Conservation (phyloP, 2,113 vertebrate genomes). For the Ageneiosus marmoratus region DNA sequence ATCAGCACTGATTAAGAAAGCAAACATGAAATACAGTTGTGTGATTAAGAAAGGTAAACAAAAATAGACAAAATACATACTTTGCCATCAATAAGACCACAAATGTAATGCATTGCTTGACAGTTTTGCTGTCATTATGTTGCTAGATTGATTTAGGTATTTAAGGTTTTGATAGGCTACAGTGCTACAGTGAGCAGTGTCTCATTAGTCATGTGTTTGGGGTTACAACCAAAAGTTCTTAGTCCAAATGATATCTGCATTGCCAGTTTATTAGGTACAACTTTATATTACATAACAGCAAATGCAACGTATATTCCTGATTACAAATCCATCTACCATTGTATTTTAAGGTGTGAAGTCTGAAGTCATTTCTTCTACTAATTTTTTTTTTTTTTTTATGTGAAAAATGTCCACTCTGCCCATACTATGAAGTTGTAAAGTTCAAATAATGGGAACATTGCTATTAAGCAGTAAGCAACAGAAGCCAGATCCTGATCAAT, state of each 20-base stretch:
- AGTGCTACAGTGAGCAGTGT: no score
- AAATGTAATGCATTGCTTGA: not conserved
- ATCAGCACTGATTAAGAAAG: not conserved
- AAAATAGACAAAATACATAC: not conserved
- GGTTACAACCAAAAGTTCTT: not conserved
- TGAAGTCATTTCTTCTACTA: not conserved
- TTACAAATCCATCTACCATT: no score
- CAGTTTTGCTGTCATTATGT: not conserved
- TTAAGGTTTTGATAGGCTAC: not conserved
- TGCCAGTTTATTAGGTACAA: not conserved
- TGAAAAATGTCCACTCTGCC: not conserved
- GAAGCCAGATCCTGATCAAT: constrained; percentile 61
- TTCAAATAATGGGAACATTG: constrained; percentile 11
- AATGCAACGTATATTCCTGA: not conserved
- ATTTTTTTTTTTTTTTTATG: not conserved
- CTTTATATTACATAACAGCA: not conserved
- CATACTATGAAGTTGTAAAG: not conserved
- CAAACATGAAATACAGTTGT: not conserved
- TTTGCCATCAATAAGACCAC: not conserved
- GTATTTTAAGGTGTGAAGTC: not conserved
- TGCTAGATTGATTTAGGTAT: not conserved
- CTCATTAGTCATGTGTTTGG: not conserved
- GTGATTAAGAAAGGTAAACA: not conserved
- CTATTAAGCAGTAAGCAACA: constrained; percentile 55
- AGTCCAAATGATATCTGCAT: not conserved